Evolutionary conservation across 2,113 vertebrate genomes (phyloP), one percentile per base, ranked within the genome.

Genomic region (Oncorhynchus nerka): DNA sequence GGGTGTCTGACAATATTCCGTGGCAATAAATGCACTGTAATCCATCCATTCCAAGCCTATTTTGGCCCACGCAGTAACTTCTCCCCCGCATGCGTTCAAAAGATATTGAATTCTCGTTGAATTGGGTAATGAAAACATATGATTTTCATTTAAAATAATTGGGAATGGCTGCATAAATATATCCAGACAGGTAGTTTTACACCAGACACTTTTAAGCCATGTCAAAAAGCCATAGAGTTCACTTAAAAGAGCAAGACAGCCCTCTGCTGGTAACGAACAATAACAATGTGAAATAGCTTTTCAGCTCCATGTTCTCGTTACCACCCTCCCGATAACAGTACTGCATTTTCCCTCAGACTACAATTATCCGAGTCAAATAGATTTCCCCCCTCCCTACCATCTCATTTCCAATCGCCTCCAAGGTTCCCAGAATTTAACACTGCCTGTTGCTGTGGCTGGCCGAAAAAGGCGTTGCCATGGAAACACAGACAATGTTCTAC

Each of bases 401-500:
- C 16, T 59, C 28, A 30, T 26, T 32, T 72, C 22, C 24, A 22
- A 26, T 64, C n/a, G 9, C 24, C 20, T n/a, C 61, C 61, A 64
- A 26, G 11, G 20, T 64, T 64, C n/a, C 24, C 61, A 24, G 20
- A 26, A 26, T 22, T 22, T 24, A 64, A 22, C 20, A 4, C 11
- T 26, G 45, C 70, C 26, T 5, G 49, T 57, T 49, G 26, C 70
- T 72, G 70, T 57, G 48, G 48, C 49, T 57, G 22, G 1, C 61
- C 5, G 12, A 6, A 22, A 48, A 71, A 55, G 22, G 26, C 61
- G 88, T 89, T 90, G 84, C 89, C 74, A 91, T 92, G 86, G 87
- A 80, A 87, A 91, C 75, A 45, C 75, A 45, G 75, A 85, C 85
- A 89, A 86, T 66, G 83, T 77, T 84, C 87, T 85, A 84, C 83